Percentiles rank a stretch among this genome's conserved stretches.
Evolutionary conservation across 2,888 invertebrate species (phyloP).

Genomic region (Aleiodes testaceus): DNA sequence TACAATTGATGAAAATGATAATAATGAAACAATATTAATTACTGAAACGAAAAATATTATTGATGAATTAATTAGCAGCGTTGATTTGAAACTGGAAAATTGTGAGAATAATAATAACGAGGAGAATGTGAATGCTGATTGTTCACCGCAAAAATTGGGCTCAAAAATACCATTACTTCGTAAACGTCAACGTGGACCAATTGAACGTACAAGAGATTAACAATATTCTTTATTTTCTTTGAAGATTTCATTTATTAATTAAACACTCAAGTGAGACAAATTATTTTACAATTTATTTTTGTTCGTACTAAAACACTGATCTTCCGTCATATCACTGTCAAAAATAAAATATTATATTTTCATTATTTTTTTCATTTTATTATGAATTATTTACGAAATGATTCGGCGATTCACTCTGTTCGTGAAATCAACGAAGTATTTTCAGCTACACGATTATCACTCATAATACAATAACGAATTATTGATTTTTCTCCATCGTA

Average conservation of each 20-base stretch:
- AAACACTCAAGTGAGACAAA: conserved; percentile 46
- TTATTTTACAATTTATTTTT: conserved; percentile 37
- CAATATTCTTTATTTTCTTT: neutral
- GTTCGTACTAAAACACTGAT: conserved; percentile 27
- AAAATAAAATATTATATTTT: conserved; percentile 41
- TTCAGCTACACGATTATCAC: too few relatives aligned
- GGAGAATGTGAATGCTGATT: neutral
- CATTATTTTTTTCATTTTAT: conserved; percentile 3
- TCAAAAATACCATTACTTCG: conserved; percentile 26
- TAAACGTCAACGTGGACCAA: conserved; percentile 19
- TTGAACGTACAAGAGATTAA: conserved; percentile 7
- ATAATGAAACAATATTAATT: neutral
- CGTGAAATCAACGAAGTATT: too few relatives aligned
- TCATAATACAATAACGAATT: conserved; percentile 22
- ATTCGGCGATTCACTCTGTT: conserved; percentile 18
- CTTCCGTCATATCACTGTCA: conserved; percentile 39
- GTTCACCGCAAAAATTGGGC: neutral
- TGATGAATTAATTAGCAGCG: conserved; percentile 3
- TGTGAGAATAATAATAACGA: neutral
- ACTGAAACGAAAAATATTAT: conserved; percentile 6
- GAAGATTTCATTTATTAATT: conserved; percentile 49
- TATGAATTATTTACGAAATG: conserved; percentile 38
- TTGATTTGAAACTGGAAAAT: conserved; percentile 13
- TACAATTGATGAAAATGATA: neutral
- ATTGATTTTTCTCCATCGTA: neutral